Evolutionary conservation across 2,888 invertebrate genomes (phyloP).

Genomic region (Uropetala carovei): DNA sequence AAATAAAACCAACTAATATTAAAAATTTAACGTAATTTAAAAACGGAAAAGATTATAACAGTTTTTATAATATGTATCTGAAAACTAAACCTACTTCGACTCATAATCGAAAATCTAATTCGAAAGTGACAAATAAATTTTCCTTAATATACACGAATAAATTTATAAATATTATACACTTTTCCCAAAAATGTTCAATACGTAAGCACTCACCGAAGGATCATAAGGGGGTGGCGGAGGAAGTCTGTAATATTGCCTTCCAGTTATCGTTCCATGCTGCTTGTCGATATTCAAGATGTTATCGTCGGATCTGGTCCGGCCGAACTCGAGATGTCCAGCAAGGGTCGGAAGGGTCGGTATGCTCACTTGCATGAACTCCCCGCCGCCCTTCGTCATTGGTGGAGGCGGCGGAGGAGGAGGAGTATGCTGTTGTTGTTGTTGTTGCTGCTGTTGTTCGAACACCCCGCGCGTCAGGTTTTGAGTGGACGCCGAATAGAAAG

Average conservation of each 20-base stretch:
- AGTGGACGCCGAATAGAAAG: slow-evolving; percentile 71
- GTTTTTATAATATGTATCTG: too few species aligned
- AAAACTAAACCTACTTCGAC: too few species aligned
- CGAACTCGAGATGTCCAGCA: slow-evolving; percentile 75
- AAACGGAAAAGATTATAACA: too few species aligned
- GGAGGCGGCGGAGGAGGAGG: slow-evolving; percentile 13
- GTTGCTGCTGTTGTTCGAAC: slow-evolving; percentile 13
- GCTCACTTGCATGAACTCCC: slow-evolving; percentile 57
- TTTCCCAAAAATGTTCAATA: too few species aligned
- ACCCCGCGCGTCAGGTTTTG: slow-evolving; percentile 71
- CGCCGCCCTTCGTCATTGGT: not conserved
- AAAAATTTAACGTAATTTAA: too few species aligned
- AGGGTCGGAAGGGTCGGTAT: slow-evolving; percentile 37
- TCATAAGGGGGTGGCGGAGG: slow-evolving; percentile 79
- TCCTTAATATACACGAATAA: too few species aligned
- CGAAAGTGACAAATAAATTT: too few species aligned
- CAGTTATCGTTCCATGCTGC: slow-evolving; percentile 68
- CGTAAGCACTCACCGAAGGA: slow-evolving; percentile 71
- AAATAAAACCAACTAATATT: too few species aligned
- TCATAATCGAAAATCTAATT: too few species aligned
- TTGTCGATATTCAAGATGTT: slow-evolving; percentile 86
- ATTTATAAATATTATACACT: too few species aligned
- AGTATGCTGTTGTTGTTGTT: not conserved
- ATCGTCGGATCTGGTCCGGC: slow-evolving; percentile 87
- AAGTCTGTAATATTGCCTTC: slow-evolving; percentile 49